Percentiles rank a stretch among this genome's conserved stretches.
phyloP scores from a whole-genome alignment of 1,140 invertebrate species.

The Penaeus chinensis region DNA sequence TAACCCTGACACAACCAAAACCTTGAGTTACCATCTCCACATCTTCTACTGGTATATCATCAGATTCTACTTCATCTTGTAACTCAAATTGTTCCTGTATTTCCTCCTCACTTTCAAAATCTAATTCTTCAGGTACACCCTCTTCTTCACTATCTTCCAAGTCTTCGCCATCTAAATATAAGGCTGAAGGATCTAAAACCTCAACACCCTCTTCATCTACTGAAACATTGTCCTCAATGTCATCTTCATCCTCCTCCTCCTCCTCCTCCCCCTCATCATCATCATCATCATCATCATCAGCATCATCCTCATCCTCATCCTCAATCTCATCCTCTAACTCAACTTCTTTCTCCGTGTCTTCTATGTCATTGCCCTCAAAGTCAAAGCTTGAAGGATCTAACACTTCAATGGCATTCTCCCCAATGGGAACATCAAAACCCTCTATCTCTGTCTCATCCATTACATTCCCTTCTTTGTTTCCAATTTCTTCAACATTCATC shows the following conservation, averaged over 20 bases:
- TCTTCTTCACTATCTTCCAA: constrained; percentile 48
- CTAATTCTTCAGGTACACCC: constrained; percentile 14
- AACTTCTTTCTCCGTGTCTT: constrained; percentile 67
- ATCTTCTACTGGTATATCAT: constrained; percentile 50
- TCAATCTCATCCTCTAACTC: neutral
- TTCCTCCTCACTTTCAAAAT: too few species aligned
- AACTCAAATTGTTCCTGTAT: too few species aligned
- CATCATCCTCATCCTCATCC: too few species aligned
- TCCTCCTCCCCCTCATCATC: too few species aligned
- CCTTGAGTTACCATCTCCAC: constrained; percentile 60
- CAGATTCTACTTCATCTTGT: constrained; percentile 64
- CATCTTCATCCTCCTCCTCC: neutral
- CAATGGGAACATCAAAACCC: too few species aligned
- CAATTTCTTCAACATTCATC: constrained; percentile 5
- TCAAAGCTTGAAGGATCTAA: too few species aligned
- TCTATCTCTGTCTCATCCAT: neutral
- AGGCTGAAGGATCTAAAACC: too few species aligned
- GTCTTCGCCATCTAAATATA: too few species aligned
- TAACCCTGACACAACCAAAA: constrained; percentile 75
- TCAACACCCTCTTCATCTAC: too few species aligned
- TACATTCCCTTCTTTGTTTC: neutral
- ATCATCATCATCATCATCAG: too few species aligned
- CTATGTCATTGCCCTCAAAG: too few species aligned
- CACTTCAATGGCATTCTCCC: neutral
- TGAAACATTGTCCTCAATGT: too few species aligned